phyloP scores from a whole-genome alignment of 2,888 invertebrate species.

The Physocephala rufipes region DNA sequence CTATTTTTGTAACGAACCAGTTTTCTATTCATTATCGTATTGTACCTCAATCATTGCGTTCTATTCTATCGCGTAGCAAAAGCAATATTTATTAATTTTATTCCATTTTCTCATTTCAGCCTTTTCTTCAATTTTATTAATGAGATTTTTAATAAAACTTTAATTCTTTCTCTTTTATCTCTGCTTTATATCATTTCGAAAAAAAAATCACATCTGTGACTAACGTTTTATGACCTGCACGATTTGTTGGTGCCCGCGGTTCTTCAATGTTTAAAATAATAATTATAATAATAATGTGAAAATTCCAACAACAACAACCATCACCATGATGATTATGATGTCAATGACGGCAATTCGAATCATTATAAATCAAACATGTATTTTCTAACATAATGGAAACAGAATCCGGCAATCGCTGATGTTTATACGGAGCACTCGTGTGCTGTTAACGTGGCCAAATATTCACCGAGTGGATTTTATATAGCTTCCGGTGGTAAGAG shows the following conservation, averaged over 20 bases:
- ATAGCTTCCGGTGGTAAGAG: conserved; percentile 94
- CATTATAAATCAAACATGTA: conserved; percentile 8
- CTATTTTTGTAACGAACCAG: conserved; percentile 34
- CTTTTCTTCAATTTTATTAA: conserved; percentile 9
- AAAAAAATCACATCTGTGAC: not conserved
- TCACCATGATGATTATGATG: conserved; percentile 9
- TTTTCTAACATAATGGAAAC: not conserved
- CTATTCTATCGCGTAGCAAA: not conserved
- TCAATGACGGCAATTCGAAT: not conserved
- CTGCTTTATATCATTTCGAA: not conserved
- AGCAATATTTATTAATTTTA: not conserved
- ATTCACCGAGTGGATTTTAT: conserved; percentile 97
- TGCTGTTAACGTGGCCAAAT: conserved; percentile 95
- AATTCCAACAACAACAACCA: conserved; percentile 5
- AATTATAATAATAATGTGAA: conserved; percentile 14
- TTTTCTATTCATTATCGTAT: conserved; percentile 12
- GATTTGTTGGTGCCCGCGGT: not conserved
- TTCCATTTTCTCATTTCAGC: not conserved
- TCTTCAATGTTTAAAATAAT: conserved; percentile 28
- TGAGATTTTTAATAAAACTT: conserved; percentile 11
- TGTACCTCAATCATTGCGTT: not conserved
- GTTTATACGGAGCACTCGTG: conserved; percentile 98
- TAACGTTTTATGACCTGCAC: conserved; percentile 14
- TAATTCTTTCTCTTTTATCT: not conserved
- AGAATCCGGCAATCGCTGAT: conserved; percentile 93